Evolutionary conservation across 2,113 vertebrate genomes (phyloP).

Genomic region (Clinocottus analis): DNA sequence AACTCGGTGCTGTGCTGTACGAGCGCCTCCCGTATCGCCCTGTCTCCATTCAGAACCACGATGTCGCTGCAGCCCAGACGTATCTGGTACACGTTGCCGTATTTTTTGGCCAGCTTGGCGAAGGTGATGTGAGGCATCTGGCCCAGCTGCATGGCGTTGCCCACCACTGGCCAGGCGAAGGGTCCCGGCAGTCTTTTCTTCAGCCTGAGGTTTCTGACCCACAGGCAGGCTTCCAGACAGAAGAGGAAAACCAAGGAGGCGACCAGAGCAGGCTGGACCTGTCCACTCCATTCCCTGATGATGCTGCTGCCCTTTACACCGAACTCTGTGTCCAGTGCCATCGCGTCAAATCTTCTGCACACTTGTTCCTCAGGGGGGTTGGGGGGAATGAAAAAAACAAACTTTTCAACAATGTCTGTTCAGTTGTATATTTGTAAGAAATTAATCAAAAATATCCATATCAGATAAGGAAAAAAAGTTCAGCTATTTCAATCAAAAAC

Average conservation of each 20-base stretch:
- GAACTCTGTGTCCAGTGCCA: slow-evolving; percentile 80
- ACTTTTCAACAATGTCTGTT: slow-evolving; percentile 28
- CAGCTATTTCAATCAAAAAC: slow-evolving; percentile 39
- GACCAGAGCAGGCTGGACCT: slow-evolving; percentile 79
- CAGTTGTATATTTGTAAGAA: slow-evolving; percentile 5
- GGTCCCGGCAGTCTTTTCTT: slow-evolving; percentile 84
- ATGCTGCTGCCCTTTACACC: slow-evolving; percentile 80
- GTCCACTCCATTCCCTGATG: slow-evolving; percentile 80
- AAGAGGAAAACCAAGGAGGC: slow-evolving; percentile 78
- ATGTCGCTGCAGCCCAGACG: slow-evolving; percentile 84
- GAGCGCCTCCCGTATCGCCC: slow-evolving; percentile 84
- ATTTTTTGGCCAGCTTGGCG: slow-evolving; percentile 79
- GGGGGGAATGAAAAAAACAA: slow-evolving; percentile 28
- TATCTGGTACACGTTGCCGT: slow-evolving; percentile 87
- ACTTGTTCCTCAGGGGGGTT: slow-evolving; percentile 25
- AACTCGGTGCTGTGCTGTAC: slow-evolving; percentile 84
- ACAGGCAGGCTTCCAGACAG: slow-evolving; percentile 82
- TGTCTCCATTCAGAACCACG: slow-evolving; percentile 87
- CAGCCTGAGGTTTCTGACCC: slow-evolving; percentile 72
- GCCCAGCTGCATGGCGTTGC: slow-evolving; percentile 88
- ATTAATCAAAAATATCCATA: slow-evolving; percentile 47
- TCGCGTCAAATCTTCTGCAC: slow-evolving; percentile 45
- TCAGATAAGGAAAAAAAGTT: slow-evolving; percentile 32
- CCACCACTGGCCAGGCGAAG: slow-evolving; percentile 86
- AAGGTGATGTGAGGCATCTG: slow-evolving; percentile 87